These are phyloP conservation scores for Hesperophylax magnus DNA, from an alignment of 1,140 invertebrate genomes.

Conservation along the genomic window DNA sequence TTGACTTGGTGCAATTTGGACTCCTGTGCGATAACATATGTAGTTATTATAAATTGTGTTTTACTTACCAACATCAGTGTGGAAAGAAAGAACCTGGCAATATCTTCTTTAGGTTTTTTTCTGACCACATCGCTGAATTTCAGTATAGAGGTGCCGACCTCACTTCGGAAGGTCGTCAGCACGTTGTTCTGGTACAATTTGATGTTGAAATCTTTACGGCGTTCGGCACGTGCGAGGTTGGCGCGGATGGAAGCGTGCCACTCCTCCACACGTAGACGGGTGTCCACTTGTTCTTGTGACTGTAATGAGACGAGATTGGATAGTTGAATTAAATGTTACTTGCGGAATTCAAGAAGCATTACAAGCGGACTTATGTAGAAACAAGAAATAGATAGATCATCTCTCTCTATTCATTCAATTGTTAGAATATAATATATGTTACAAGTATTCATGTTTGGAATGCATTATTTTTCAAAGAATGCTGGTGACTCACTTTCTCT, in stretches of 20 bases:
- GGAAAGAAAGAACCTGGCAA: slow-evolving; percentile 51
- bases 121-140: slow-evolving; percentile 46
- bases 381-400: too few species aligned
- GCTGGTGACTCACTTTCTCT: not conserved
- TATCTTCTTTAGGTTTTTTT: slow-evolving; percentile 39
- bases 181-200: slow-evolving; percentile 38
- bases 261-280: slow-evolving; percentile 47
- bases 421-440: too few species aligned
- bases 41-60: not conserved
- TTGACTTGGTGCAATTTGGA: too few species aligned
- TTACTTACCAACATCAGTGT: slow-evolving; percentile 50
- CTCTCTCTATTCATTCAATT: too few species aligned
- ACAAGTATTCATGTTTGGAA: too few species aligned
- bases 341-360: too few species aligned
- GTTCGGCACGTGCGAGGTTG: slow-evolving; percentile 41
- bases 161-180: slow-evolving; percentile 32
- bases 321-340: too few species aligned
- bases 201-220: slow-evolving; percentile 42
- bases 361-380: too few species aligned
- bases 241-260: slow-evolving; percentile 52
- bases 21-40: too few species aligned
- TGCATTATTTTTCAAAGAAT: too few species aligned
- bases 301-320: slow-evolving; percentile 3
- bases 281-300: slow-evolving; percentile 47
- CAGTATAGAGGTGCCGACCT: not conserved